These are phyloP conservation scores for Anas capensis DNA, from an alignment of 2,797 vertebrate genomes.

Conservation along the genomic window DNA sequence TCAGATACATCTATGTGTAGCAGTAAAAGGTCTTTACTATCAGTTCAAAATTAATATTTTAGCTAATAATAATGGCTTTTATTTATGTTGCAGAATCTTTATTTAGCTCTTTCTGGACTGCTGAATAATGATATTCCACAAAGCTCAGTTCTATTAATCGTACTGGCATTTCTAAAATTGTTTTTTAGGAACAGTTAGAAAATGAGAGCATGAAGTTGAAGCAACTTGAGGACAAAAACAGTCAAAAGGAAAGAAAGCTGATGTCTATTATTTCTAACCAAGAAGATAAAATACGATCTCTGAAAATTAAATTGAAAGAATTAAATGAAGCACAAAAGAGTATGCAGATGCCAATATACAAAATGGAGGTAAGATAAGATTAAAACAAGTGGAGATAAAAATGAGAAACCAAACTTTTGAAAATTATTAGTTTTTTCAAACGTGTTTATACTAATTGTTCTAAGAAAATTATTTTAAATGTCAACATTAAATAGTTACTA, in stretches of 20 bases:
- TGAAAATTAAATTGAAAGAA: slow-evolving; percentile 74
- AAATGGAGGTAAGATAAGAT: slow-evolving; percentile 70
- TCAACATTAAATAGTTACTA: background rate
- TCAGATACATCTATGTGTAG: background rate
- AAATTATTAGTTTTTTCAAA: slow-evolving; percentile 1
- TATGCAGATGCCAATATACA: background rate
- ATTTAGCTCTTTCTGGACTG: slow-evolving; percentile 48
- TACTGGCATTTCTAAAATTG: slow-evolving; percentile 48
- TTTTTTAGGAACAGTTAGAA: slow-evolving; percentile 76
- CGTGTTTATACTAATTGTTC: background rate
- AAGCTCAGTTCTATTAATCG: slow-evolving; percentile 38
- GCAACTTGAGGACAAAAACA: slow-evolving; percentile 69
- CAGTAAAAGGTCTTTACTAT: slow-evolving; percentile 39
- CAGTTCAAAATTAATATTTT: slow-evolving; percentile 27
- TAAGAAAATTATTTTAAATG: background rate
- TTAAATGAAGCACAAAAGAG: slow-evolving; percentile 58
- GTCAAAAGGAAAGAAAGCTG: slow-evolving; percentile 73
- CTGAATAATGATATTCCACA: background rate
- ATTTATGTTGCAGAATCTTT: slow-evolving; percentile 31
- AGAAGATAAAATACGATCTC: slow-evolving; percentile 73
- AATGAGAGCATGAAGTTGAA: slow-evolving; percentile 71
- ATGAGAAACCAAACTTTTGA: background rate
- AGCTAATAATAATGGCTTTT: slow-evolving; percentile 35
- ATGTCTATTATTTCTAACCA: slow-evolving; percentile 69
- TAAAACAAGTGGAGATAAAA: background rate